phyloP scores from a whole-genome alignment of 2,797 vertebrate species.

The Gallirallus australis region DNA sequence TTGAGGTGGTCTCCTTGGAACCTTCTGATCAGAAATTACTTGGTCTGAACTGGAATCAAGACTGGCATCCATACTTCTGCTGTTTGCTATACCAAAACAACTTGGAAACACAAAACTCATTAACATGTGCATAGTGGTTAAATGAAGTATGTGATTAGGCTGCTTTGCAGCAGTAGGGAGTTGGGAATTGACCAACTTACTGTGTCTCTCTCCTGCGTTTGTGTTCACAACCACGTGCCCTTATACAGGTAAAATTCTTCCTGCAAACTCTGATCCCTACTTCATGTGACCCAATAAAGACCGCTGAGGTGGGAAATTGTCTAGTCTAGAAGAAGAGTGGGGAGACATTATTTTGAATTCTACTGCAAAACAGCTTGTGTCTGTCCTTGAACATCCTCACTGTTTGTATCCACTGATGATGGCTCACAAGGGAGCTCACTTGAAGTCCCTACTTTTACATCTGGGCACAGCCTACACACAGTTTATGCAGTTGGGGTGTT shows the following conservation, averaged over 20 bases:
- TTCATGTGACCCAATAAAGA: background rate
- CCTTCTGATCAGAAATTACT: background rate
- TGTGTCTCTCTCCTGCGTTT: background rate
- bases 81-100: background rate
- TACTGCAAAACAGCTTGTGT: background rate
- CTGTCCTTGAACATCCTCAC: background rate
- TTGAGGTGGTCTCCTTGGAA: background rate
- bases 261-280: background rate
- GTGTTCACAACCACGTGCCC: background rate
- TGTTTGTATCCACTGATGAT: background rate
- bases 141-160: background rate
- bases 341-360: background rate
- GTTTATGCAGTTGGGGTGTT: accelerated
- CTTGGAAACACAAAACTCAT: accelerated
- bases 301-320: background rate
- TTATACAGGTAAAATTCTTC: background rate
- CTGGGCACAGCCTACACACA: background rate
- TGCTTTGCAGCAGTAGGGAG: background rate
- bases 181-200: background rate
- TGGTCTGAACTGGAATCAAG: background rate
- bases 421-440: background rate
- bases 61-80: background rate
- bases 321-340: background rate
- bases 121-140: accelerated
- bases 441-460: background rate